Conservation (phyloP, 2,113 vertebrate species). For the Hymenochirus boettgeri region DNA sequence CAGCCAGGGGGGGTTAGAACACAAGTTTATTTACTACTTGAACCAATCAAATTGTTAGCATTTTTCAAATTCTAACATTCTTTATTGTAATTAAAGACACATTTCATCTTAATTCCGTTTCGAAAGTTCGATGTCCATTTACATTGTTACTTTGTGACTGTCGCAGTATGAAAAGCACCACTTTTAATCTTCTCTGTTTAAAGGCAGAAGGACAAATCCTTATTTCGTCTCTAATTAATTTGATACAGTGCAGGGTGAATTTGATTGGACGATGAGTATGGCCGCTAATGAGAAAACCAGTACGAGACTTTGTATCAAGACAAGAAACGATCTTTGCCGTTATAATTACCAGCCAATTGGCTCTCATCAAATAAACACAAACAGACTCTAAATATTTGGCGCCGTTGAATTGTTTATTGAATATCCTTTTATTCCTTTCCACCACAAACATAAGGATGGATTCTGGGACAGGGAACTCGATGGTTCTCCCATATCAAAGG, state of each 20-base stretch:
- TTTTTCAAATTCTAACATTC: too few relatives aligned
- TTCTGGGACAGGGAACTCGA: neutral
- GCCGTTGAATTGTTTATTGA: conserved; percentile 17
- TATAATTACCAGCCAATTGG: conserved; percentile 38
- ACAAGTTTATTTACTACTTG: too few relatives aligned
- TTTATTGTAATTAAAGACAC: too few relatives aligned
- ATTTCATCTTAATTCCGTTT: too few relatives aligned
- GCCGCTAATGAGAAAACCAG: neutral
- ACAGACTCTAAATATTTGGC: conserved; percentile 21
- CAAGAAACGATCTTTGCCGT: conserved; percentile 22
- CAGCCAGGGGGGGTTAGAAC: too few relatives aligned
- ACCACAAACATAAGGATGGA: conserved; percentile 22
- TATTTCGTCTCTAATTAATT: conserved; percentile 16
- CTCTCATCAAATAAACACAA: conserved; percentile 25
- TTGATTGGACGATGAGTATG: conserved; percentile 13
- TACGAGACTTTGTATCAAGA: neutral
- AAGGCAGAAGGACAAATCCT: neutral
- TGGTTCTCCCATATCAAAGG: conserved; percentile 29
- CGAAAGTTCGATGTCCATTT: too few relatives aligned
- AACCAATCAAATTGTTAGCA: too few relatives aligned
- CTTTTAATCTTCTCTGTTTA: too few relatives aligned
- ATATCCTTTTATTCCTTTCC: conserved; percentile 40
- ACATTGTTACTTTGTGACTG: too few relatives aligned
- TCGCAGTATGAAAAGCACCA: too few relatives aligned
- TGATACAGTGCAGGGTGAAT: conserved; percentile 4